These are phyloP conservation scores for Rhinogobius similis DNA, from an alignment of 2,113 vertebrate species.

Conservation along the genomic window DNA sequence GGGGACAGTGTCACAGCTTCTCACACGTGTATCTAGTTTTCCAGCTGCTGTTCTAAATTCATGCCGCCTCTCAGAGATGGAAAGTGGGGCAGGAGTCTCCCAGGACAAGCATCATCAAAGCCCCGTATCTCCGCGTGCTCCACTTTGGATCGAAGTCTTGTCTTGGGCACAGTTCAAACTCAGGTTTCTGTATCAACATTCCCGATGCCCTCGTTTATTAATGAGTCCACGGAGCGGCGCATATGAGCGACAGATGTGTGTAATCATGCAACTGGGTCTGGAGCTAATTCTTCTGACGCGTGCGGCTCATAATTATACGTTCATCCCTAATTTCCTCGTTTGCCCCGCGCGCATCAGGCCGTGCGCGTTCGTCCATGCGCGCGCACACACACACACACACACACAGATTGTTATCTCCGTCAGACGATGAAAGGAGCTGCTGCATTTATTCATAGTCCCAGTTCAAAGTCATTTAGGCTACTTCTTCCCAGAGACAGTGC, in stretches of 20 bases:
- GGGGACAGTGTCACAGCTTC: conserved; percentile 28
- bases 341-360: conserved; percentile 1
- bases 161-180: conserved; percentile 47
- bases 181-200: conserved; percentile 33
- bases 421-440: conserved; percentile 43
- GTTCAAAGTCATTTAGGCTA: conserved; percentile 27
- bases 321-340: conserved; percentile 7
- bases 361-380: conserved; percentile 16
- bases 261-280: conserved; percentile 28
- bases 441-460: conserved; percentile 45
- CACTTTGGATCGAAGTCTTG: conserved; percentile 39
- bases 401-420: conserved; percentile 31
- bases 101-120: conserved; percentile 68
- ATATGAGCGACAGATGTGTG: conserved; percentile 30
- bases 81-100: conserved; percentile 71
- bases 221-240: conserved; percentile 12
- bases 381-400: conserved; percentile 13
- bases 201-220: conserved; percentile 28
- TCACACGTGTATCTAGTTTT: conserved; percentile 51
- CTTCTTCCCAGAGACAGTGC: conserved; percentile 21
- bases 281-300: conserved; percentile 31
- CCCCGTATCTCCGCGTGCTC: conserved; percentile 17
- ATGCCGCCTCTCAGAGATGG: conserved; percentile 34
- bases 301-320: conserved; percentile 12
- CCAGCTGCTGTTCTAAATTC: conserved; percentile 61